phyloP scores from a whole-genome alignment of 2,888 invertebrate genomes.

The Minunthozetes semirufus region DNA sequence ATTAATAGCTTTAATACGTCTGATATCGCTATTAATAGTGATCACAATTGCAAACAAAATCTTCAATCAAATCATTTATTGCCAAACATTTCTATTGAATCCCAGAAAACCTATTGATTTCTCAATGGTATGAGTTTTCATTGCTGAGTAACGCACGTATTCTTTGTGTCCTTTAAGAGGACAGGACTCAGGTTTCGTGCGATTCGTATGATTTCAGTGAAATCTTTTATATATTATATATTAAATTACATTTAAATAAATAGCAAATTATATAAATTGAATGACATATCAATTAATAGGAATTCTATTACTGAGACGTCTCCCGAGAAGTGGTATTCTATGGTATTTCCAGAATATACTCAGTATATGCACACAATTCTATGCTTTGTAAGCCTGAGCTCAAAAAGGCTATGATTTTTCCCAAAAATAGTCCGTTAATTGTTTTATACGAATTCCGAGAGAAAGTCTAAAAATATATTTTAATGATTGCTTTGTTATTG shows the following conservation, averaged over 20 bases:
- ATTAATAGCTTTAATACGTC: background rate
- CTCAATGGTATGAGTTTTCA: too few species aligned
- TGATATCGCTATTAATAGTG: background rate
- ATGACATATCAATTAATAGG: background rate
- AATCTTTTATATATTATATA: too few species aligned
- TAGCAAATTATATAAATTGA: background rate
- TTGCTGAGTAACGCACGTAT: too few species aligned
- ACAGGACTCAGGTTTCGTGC: too few species aligned
- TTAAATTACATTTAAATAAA: background rate
- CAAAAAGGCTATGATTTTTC: too few species aligned
- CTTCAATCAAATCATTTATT: background rate
- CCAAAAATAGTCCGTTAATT: too few species aligned
- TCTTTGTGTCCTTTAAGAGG: too few species aligned
- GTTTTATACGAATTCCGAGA: background rate
- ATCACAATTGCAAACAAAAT: background rate
- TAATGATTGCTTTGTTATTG: background rate
- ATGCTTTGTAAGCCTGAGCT: too few species aligned
- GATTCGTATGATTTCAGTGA: too few species aligned
- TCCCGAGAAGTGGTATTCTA: background rate
- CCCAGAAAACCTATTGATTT: background rate
- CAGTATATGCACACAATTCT: too few species aligned
- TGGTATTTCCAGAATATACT: background rate
- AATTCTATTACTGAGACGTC: background rate
- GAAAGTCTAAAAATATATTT: background rate
- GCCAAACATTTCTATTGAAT: conserved; percentile 3